Evolutionary conservation across 2,113 vertebrate genomes (phyloP).

Genomic region (Datnioides undecimradiatus): DNA sequence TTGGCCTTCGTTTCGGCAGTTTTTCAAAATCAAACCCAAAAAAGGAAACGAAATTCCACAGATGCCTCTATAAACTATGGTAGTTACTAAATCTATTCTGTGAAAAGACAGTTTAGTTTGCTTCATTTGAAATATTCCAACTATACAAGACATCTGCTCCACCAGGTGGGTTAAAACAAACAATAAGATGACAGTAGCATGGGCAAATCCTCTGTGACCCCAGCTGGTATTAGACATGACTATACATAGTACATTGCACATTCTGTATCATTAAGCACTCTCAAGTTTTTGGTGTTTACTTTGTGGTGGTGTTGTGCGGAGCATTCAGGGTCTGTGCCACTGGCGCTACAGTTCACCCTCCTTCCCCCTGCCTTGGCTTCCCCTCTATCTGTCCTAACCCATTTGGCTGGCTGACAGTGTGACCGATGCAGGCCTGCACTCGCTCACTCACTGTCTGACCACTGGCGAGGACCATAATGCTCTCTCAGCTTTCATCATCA

Average conservation of each 20-base stretch:
- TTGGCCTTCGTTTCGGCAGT: neutral
- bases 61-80: neutral
- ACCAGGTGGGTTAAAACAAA: constrained; percentile 39
- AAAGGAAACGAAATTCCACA: too few species aligned
- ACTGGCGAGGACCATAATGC: constrained; percentile 57
- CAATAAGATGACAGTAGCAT: constrained; percentile 10
- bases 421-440: constrained; percentile 57
- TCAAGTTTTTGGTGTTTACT: constrained; percentile 36
- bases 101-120: constrained; percentile 1
- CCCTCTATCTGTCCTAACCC: constrained; percentile 39
- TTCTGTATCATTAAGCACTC: constrained; percentile 17
- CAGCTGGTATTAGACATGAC: neutral
- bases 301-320: constrained; percentile 35
- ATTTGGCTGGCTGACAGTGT: constrained; percentile 56
- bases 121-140: constrained; percentile 6
- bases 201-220: constrained; percentile 34
- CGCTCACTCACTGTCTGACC: constrained; percentile 66
- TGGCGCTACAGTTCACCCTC: constrained; percentile 20
- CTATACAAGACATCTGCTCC: constrained; percentile 36
- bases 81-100: neutral
- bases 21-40: too few species aligned
- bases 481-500: constrained; percentile 72
- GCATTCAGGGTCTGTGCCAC: constrained; percentile 41
- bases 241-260: constrained; percentile 14
- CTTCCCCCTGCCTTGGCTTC: neutral